phyloP scores from a whole-genome alignment of 2,797 vertebrate genomes.

The Vespertilio murinus region DNA sequence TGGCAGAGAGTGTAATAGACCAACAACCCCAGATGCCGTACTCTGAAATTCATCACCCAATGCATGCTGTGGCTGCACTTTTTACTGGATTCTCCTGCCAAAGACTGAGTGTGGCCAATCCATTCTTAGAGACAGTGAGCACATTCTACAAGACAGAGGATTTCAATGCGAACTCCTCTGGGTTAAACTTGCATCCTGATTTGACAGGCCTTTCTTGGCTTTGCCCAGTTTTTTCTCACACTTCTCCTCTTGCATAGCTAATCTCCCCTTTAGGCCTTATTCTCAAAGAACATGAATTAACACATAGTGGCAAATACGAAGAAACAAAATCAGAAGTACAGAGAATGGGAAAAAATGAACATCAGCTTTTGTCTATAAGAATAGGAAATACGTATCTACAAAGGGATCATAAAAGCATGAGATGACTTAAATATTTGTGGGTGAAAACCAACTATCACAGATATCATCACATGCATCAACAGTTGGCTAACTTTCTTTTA shows the following conservation, averaged over 20 bases:
- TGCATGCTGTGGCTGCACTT: background rate
- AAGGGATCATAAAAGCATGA: background rate
- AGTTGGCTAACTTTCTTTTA: background rate
- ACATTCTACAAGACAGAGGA: background rate
- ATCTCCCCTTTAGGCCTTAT: background rate
- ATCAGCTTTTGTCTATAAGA: background rate
- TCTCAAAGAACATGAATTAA: background rate
- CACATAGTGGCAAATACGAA: background rate
- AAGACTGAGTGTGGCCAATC: background rate
- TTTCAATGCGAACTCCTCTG: background rate
- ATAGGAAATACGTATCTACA: background rate
- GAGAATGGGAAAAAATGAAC: background rate
- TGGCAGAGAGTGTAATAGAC: background rate
- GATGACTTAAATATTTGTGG: background rate
- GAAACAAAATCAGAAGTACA: background rate
- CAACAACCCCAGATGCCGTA: background rate
- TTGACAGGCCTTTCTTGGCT: background rate
- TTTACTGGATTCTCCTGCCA: background rate
- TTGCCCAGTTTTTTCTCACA: background rate
- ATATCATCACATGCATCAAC: background rate
- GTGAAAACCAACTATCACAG: background rate
- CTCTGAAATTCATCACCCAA: background rate
- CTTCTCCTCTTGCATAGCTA: background rate
- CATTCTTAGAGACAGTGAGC: background rate
- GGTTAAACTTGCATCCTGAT: background rate